These are phyloP conservation scores for Tauraco erythrolophus DNA, from an alignment of 2,113 vertebrate genomes.

Conservation along the genomic window DNA sequence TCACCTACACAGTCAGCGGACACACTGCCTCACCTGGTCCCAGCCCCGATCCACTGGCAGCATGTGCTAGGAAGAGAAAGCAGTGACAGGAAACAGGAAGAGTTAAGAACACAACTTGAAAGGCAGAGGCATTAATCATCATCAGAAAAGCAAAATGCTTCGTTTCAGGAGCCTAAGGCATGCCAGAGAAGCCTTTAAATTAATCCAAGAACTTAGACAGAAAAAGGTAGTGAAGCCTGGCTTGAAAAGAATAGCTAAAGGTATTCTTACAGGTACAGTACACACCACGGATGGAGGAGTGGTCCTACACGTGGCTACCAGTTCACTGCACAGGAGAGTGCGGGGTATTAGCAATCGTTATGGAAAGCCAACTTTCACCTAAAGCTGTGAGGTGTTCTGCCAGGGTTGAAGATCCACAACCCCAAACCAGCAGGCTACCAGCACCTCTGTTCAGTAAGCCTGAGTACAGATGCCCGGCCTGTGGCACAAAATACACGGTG, in stretches of 20 bases:
- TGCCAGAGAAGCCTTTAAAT: not conserved
- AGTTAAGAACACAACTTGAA: slow-evolving; percentile 54
- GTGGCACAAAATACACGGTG: not conserved
- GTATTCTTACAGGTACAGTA: not conserved
- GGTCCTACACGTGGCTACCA: fast-evolving
- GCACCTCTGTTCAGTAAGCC: not conserved
- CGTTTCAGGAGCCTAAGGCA: not conserved
- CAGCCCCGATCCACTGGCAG: slow-evolving; percentile 82
- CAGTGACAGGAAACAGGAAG: slow-evolving; percentile 73
- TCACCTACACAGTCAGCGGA: slow-evolving; percentile 1
- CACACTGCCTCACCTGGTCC: slow-evolving; percentile 83
- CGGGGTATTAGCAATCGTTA: fast-evolving
- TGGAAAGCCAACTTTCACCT: not conserved
- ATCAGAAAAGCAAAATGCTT: slow-evolving; percentile 26
- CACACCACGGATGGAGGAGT: not conserved
- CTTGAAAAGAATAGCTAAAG: not conserved
- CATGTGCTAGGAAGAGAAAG: slow-evolving; percentile 85
- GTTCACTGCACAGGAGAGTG: not conserved
- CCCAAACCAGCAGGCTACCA: not conserved
- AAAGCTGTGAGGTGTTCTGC: not conserved
- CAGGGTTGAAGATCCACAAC: not conserved
- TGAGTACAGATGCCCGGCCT: not conserved
- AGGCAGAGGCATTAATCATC: slow-evolving; percentile 34
- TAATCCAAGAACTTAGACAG: not conserved
- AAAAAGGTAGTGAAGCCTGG: not conserved